Evolutionary conservation across 1,140 invertebrate species (phyloP).

Genomic region (Drosophila sulfurigaster): DNA sequence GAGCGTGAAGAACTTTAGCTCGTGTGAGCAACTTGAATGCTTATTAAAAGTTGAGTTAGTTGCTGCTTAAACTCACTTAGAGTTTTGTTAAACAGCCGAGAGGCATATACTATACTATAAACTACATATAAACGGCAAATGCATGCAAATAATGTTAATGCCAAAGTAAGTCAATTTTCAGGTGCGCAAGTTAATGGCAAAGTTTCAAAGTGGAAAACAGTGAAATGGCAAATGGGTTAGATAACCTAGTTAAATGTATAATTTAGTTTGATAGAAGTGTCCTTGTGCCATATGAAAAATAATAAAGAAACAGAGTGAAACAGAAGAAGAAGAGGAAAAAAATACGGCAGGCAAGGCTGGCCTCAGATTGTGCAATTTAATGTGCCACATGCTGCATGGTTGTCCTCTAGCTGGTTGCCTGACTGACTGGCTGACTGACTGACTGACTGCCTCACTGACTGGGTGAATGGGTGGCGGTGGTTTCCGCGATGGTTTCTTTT

Average conservation of each 20-base stretch:
- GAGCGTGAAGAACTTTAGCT: constrained; percentile 33
- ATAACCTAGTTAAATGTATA: constrained; percentile 61
- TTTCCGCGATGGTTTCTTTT: constrained; percentile 48
- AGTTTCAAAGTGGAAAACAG: constrained; percentile 40
- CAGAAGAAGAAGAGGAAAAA: background rate
- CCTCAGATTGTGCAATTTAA: constrained; percentile 37
- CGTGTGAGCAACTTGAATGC: constrained; percentile 37
- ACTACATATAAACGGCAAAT: background rate
- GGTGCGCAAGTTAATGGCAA: constrained; percentile 30
- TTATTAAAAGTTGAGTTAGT: constrained; percentile 61
- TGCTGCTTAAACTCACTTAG: constrained; percentile 6
- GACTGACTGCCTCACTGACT: constrained; percentile 13
- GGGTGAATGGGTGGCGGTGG: constrained; percentile 8
- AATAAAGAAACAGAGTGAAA: constrained; percentile 20
- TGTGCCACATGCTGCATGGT: constrained; percentile 10
- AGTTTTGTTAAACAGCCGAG: background rate
- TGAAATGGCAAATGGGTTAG: constrained; percentile 22
- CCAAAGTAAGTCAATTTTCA: constrained; percentile 34
- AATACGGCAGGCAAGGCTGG: background rate
- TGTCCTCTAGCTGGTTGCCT: background rate
- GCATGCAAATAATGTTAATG: constrained; percentile 34
- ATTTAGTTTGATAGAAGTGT: constrained; percentile 46
- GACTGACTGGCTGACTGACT: background rate
- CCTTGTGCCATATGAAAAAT: constrained; percentile 67
- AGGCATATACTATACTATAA: background rate